Percentiles rank a stretch among this genome's conserved stretches.
These are phyloP conservation scores for Arnoldichthys spilopterus DNA, from an alignment of 2,797 vertebrate genomes.

Conservation along the genomic window DNA sequence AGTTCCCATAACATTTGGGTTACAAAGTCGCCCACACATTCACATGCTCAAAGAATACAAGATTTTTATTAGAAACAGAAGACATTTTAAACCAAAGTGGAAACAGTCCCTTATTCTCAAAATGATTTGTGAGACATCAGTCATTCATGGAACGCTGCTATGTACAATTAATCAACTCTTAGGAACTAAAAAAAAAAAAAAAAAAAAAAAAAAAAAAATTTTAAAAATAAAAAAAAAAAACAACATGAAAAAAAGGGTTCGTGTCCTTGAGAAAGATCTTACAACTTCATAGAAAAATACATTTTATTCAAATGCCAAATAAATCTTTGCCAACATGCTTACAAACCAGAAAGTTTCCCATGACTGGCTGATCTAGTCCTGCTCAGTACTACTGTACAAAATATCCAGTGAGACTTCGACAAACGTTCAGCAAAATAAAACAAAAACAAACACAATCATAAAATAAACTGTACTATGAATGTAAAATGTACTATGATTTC, in stretches of 20 bases:
- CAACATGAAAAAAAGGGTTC: conserved; percentile 63
- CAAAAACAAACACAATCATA: conserved; percentile 49
- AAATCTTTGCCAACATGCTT: conserved; percentile 75
- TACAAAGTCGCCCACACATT: conserved; percentile 21
- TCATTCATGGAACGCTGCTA: conserved; percentile 64
- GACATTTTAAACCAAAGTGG: conserved; percentile 65
- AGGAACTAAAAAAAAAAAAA: conserved; percentile 70
- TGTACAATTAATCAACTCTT: conserved; percentile 73
- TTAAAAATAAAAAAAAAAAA: conserved; percentile 65
- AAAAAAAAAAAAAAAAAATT: conserved; percentile 63
- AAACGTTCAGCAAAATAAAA: conserved; percentile 71
- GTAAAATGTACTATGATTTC: conserved; percentile 11
- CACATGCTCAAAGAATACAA: conserved; percentile 42
- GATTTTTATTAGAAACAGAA: conserved; percentile 79
- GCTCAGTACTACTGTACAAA: conserved; percentile 52
- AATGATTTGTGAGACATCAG: conserved; percentile 70
- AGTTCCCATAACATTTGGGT: background rate
- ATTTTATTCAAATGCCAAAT: conserved; percentile 63
- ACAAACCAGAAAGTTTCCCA: conserved; percentile 80
- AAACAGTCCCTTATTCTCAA: conserved; percentile 65
- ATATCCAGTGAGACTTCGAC: conserved; percentile 72
- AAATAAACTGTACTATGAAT: too few relatives aligned
- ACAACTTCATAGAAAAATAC: conserved; percentile 76
- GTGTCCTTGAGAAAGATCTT: conserved; percentile 69
- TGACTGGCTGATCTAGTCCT: conserved; percentile 65